These are phyloP conservation scores for Kryptolebias marmoratus DNA, from an alignment of 2,113 vertebrate genomes.

Conservation along the genomic window DNA sequence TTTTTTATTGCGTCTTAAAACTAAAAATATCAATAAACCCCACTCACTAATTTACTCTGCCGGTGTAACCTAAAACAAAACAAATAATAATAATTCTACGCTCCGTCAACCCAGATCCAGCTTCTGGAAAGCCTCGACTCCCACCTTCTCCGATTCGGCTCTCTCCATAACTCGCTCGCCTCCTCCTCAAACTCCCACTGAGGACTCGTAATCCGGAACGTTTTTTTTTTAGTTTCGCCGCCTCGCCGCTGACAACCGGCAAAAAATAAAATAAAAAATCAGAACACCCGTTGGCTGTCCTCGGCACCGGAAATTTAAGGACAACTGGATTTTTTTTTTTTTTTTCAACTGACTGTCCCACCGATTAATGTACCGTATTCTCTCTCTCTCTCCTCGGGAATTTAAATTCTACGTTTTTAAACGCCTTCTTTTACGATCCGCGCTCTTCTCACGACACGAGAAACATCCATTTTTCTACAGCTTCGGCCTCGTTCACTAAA, in stretches of 20 bases:
- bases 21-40: conserved; percentile 70
- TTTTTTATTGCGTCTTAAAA: conserved; percentile 39
- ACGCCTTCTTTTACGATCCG: no score
- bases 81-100: conserved; percentile 53
- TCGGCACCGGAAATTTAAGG: conserved; percentile 30
- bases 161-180: conserved; percentile 72
- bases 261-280: conserved; percentile 57
- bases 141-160: conserved; percentile 67
- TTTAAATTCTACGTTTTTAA: no score
- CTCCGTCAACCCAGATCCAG: conserved; percentile 72
- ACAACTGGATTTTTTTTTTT: not conserved
- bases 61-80: conserved; percentile 28
- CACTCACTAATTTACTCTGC: conserved; percentile 49
- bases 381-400: no score
- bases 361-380: not conserved
- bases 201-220: conserved; percentile 58
- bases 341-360: not conserved
- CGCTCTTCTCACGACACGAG: no score
- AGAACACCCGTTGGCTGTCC: conserved; percentile 33
- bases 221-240: conserved; percentile 42
- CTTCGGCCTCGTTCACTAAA: no score
- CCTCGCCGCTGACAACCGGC: conserved; percentile 58
- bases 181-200: conserved; percentile 73
- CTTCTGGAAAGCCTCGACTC: conserved; percentile 68
- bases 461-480: no score